phyloP scores from a whole-genome alignment of 2,113 vertebrate genomes.

The Brachionichthys hirsutus region DNA sequence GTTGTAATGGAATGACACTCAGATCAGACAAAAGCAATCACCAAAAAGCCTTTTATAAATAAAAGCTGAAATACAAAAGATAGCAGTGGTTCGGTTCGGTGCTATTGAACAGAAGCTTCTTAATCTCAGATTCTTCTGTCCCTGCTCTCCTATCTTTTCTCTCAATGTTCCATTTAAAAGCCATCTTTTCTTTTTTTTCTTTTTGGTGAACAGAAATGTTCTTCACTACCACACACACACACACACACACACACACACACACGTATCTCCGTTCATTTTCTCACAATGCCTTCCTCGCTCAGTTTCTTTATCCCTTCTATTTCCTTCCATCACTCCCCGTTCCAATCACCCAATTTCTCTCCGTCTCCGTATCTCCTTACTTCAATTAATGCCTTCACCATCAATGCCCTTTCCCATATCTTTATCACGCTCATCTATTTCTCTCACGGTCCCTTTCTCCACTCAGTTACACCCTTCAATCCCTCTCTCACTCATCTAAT shows the following conservation, averaged over 20 bases:
- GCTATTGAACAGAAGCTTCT: constrained; percentile 30
- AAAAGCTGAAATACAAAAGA: constrained; percentile 37
- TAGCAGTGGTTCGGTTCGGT: constrained; percentile 28
- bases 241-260: no score
- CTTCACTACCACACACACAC: neutral
- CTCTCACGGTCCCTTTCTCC: constrained; percentile 12
- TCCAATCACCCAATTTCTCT: constrained; percentile 30
- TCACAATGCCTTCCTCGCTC: constrained; percentile 26
- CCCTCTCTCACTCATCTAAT: constrained; percentile 18
- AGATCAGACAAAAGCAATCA: constrained; percentile 17
- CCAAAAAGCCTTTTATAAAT: constrained; percentile 18
- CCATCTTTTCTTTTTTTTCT: constrained; percentile 26
- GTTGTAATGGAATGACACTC: constrained; percentile 4
- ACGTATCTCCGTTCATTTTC: constrained; percentile 33
- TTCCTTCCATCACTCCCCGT: constrained; percentile 31
- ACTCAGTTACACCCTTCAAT: constrained; percentile 19
- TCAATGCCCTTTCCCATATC: constrained; percentile 22
- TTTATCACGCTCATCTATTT: constrained; percentile 41
- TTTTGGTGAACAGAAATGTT: constrained; percentile 24
- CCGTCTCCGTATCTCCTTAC: constrained; percentile 30
- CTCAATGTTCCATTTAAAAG: constrained; percentile 30
- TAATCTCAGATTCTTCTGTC: constrained; percentile 33
- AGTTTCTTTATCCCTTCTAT: constrained; percentile 30
- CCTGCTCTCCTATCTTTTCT: constrained; percentile 21
- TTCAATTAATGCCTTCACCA: constrained; percentile 39